Evolutionary conservation across 2,888 invertebrate genomes (phyloP), one percentile per base, ranked within the genome.

Genomic region (Hybos culiciformis): DNA sequence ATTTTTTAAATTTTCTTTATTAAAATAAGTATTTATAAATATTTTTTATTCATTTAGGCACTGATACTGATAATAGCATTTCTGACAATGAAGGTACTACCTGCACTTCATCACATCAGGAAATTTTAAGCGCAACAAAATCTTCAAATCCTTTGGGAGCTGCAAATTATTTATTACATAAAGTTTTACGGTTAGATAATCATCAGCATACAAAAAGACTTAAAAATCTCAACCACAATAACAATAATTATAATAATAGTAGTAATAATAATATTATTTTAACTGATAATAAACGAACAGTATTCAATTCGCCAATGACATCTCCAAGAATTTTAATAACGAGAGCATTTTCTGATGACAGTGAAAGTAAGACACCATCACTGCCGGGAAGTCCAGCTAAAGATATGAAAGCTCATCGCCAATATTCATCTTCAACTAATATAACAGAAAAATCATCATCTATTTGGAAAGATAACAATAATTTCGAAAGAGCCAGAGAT

Each of bases 291-390:
- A 31, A 43, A 43, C 15, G 40, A 44, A 15, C 20, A 44, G 42
- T 36, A 43, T 26, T 46, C 9, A 41, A 17, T 59, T 68, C 44
- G 26, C 60, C 66, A 5, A 66, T 70, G 20, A 70, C 73, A 46
- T 80, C 80, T 7, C 82, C 83, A 1, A 70, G 77, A 42, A 82
- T 82, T 43, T 72, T 80, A 8, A 81, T 83, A 50, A 82, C 82
- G 1, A 67, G 80, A 39, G 80, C 82, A 3, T 77, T 75, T 69
- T 81, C 80, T 15, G 80, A 81, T 54, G 81, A 82, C 55, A 78
- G 77, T 54, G 80, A 78, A 47, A 45, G 38, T 26, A 65, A 62
- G 44, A 71, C 70, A 1, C 72, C 70, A 19, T 71, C 75, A n/a
- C 41, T 50, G 32, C 58, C 59, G 4, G 54, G 53, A 17, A 58